Evolutionary conservation across 2,888 invertebrate genomes (phyloP), one percentile per base, ranked within the genome.

Genomic region (Hemistola chrysoprasaria): DNA sequence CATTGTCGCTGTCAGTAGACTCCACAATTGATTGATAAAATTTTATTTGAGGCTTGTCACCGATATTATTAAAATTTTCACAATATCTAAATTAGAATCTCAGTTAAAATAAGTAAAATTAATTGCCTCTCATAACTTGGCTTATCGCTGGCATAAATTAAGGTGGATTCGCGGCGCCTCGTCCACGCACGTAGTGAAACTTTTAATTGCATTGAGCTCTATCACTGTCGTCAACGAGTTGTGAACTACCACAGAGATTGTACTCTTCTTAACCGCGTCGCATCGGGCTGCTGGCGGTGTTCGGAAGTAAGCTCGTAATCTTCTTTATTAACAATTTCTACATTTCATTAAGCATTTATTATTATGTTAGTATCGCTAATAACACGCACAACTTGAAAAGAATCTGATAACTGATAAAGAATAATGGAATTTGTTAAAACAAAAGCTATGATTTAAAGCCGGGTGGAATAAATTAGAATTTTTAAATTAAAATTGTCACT

Each of bases 121-220:
- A 87, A 86, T 85, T 84, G 82, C 73, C 68, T 81, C 75, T 82
- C 79, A 78, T 79, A 83, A 83, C 78, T 85, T 76, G 70, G 75
- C 76, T 83, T 84, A 86, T 82, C 80, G 75, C 64, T 66, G 68
- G 81, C 77, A 83, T 86, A 86, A 86, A 86, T 86, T 84, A 85
- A 86, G 84, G 82, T 81, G 64, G 74, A 77, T 71, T 73, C 73
- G 71, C 59, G 56, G 77, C 74, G 78, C 73, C 75, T 71, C 81
- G 79, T 77, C 83, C 87, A 87, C 87, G 87, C 87, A 88, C 86
- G 85, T 75, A 81, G 85, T 75, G 72, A 80, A 88, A 88, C 86
- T 88, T 88, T 88, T 88, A 88, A 88, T 88, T 88, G 88, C 87
- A 83, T 85, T 78, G 70, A 78, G 79, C 77, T 82, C 82, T 80